These are phyloP conservation scores for Sphaeramia orbicularis DNA, from an alignment of 2,797 vertebrate genomes.

Conservation along the genomic window DNA sequence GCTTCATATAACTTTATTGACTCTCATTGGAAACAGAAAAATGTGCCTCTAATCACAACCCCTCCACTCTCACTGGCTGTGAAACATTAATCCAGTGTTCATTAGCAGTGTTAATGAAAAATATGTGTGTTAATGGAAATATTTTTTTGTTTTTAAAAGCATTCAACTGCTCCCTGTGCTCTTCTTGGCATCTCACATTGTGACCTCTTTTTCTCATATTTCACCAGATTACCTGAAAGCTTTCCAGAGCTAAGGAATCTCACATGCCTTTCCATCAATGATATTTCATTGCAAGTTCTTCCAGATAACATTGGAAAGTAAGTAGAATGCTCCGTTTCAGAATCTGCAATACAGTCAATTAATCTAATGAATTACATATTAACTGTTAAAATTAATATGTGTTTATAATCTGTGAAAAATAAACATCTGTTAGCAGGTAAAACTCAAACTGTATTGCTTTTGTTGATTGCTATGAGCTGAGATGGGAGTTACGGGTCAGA, in stretches of 20 bases:
- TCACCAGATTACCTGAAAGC: conserved; percentile 93
- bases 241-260: conserved; percentile 95
- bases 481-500: neutral
- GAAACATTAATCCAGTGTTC: neutral
- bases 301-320: conserved; percentile 99
- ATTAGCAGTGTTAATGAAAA: neutral
- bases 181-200: conserved; percentile 9
- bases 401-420: too few species aligned
- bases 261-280: conserved; percentile 98
- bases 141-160: neutral
- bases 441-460: too few species aligned
- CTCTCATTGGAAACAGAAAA: neutral
- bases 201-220: conserved; percentile 36
- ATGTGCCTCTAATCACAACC: neutral
- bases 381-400: too few species aligned
- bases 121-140: neutral
- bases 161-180: neutral
- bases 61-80: neutral
- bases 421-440: too few species aligned
- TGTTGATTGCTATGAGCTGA: neutral
- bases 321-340: conserved; percentile 72
- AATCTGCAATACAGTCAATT: neutral
- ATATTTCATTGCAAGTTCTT: conserved; percentile 96
- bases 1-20: neutral
- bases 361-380: too few species aligned